phyloP scores from a whole-genome alignment of 2,797 vertebrate species.

The Danio albolineatus region DNA sequence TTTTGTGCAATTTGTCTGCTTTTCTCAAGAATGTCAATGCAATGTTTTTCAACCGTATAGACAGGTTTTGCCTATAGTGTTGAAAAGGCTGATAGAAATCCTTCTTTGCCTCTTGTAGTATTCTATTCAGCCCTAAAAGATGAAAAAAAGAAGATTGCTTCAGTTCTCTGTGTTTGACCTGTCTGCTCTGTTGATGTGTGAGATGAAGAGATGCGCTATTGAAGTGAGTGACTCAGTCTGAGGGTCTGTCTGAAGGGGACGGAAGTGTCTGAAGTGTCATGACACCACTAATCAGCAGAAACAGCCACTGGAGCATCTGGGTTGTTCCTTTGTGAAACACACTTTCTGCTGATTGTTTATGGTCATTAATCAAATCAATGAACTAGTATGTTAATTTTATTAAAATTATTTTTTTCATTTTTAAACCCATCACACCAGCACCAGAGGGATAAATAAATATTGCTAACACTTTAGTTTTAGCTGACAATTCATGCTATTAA shows the following conservation, averaged over 20 bases:
- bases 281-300: constrained; percentile 77
- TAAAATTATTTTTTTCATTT: no score
- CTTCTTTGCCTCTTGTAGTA: background rate
- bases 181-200: constrained; percentile 9
- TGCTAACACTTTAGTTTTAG: no score
- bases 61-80: background rate
- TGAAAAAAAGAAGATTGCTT: background rate
- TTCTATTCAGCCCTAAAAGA: constrained; percentile 1
- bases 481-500: no score
- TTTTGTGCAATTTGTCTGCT: no score
- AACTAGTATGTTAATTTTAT: background rate
- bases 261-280: constrained; percentile 58
- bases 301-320: constrained; percentile 66
- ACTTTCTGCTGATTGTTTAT: constrained; percentile 79
- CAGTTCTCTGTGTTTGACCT: background rate
- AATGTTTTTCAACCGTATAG: background rate
- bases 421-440: no score
- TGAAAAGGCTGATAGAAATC: background rate
- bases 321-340: constrained; percentile 75
- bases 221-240: constrained; percentile 10
- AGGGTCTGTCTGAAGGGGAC: constrained; percentile 46
- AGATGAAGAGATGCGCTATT: constrained; percentile 46
- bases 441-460: no score
- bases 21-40: background rate
- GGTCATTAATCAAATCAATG: constrained; percentile 79